Evolutionary conservation across 2,113 vertebrate genomes (phyloP), one percentile per base, ranked within the genome.

Genomic region (Ornithorhynchus anatinus): DNA sequence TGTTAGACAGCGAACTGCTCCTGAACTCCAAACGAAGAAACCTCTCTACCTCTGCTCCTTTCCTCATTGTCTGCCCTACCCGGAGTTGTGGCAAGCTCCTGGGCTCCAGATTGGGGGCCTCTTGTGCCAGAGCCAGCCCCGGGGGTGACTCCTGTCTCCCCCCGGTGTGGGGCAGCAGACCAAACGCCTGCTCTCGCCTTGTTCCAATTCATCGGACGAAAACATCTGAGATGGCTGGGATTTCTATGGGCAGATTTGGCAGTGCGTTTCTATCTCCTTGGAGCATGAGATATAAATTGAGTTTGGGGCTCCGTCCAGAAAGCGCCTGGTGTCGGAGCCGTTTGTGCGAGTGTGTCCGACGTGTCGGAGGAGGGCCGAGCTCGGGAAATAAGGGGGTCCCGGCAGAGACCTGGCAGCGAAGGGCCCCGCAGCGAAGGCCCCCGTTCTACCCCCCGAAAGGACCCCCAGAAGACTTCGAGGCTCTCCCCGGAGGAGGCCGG

Each of bases 171-270:
- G n/a, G n/a, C 2, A 50, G 43, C 20, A 29, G 19, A 22, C 23
- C 8, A 6, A 31, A 44, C 31, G n/a, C 57, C 37, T 44, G 43
- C 2, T 2, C 45, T 31, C 27, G 14, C 53, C 53, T 51, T 22
- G 12, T 13, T 40, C n/a, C 4, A 39, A 23, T 32, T 37, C 35
- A 53, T 53, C n/a, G 6, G 29, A 45, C 62, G 38, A 37, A 42
- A n/a, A 63, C 51, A 63, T 56, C 32, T 5, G 59, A 74, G 56
- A 53, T 61, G 40, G 45, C 63, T 51, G 50, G 20, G 7, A 65
- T 61, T 79, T 69, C 79, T 58, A 11, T 27, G 75, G 82, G 75
- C 84, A 75, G 82, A 72, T 51, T 86, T 84, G 86, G 84, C 74
- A 35, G 27, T 10, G 42, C 39, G 52, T 54, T 61, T 29, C 7